Percentiles rank a stretch among this genome's conserved stretches.
These are phyloP conservation scores for Sialis fuliginosa DNA, from an alignment of 2,888 invertebrate species.

Conservation along the genomic window DNA sequence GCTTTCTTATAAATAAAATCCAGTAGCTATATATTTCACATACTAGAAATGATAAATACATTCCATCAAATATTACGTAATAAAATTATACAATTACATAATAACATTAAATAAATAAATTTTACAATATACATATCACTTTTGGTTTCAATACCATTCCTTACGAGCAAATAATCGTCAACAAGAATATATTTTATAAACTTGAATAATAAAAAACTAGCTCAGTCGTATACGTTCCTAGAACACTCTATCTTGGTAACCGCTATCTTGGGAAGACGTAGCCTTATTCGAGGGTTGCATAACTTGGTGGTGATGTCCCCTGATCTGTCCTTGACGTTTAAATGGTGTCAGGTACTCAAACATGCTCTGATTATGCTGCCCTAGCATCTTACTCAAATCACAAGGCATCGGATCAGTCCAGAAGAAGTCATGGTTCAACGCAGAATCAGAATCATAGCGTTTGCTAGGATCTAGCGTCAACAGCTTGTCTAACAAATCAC, in stretches of 20 bases:
- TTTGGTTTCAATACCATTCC: too few relatives aligned
- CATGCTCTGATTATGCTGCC: conserved; percentile 82
- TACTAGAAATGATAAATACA: too few relatives aligned
- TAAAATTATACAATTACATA: too few relatives aligned
- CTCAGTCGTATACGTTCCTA: conserved; percentile 20
- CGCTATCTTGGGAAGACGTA: conserved; percentile 46
- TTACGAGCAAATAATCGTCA: too few relatives aligned
- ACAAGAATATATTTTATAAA: too few relatives aligned
- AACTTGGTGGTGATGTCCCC: conserved; percentile 42
- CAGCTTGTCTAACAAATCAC: conserved; percentile 83
- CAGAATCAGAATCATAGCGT: conserved; percentile 75
- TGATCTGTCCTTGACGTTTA: conserved; percentile 46
- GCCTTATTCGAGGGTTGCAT: conserved; percentile 32
- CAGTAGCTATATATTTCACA: too few relatives aligned
- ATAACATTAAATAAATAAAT: too few relatives aligned
- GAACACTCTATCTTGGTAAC: conserved; percentile 75
- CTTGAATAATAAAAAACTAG: too few relatives aligned
- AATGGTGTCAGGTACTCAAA: conserved; percentile 81
- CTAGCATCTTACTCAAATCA: conserved; percentile 79
- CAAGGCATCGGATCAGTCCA: conserved; percentile 96
- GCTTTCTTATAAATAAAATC: too few relatives aligned
- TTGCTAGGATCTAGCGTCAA: conserved; percentile 83
- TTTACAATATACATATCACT: too few relatives aligned
- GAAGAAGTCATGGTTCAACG: conserved; percentile 94
- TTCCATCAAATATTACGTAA: too few relatives aligned